Percentiles rank a stretch among this genome's conserved stretches.
These are phyloP conservation scores for Himalopsyche japonica DNA, from an alignment of 2,888 invertebrate species.

Conservation along the genomic window DNA sequence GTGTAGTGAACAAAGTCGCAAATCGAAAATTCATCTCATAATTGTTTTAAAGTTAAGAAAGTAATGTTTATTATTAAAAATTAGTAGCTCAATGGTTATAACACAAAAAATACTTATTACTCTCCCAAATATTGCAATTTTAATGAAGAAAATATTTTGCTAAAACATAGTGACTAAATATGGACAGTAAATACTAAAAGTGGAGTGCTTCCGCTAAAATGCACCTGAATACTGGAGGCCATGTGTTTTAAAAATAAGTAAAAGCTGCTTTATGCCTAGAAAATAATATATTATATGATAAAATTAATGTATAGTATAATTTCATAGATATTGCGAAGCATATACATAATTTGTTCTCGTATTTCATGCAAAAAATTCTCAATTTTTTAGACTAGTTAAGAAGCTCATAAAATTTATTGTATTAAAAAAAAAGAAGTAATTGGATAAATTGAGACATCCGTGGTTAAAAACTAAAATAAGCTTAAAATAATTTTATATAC, in stretches of 20 bases:
- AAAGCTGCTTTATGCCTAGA: not conserved
- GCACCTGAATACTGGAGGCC: not conserved
- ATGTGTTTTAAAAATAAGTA: not conserved
- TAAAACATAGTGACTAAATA: not conserved
- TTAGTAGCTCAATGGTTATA: no score
- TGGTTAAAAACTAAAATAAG: not conserved
- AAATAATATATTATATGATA: not conserved
- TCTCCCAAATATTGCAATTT: not conserved
- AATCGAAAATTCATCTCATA: not conserved
- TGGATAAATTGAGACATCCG: not conserved
- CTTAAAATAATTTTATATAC: not conserved
- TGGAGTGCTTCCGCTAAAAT: not conserved
- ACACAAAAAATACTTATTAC: no score
- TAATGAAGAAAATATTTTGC: not conserved
- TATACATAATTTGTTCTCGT: not conserved
- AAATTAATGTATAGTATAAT: not conserved
- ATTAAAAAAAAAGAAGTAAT: not conserved
- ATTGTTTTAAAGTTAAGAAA: no score
- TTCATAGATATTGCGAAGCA: not conserved
- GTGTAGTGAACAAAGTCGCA: not conserved
- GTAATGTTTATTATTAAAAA: no score
- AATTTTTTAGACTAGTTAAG: not conserved
- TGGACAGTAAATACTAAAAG: not conserved
- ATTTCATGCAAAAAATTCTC: not conserved
- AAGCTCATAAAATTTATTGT: not conserved